Evolutionary conservation across 1,140 invertebrate genomes (phyloP), one percentile per base, ranked within the genome.

Genomic region (Halesus radiatus): DNA sequence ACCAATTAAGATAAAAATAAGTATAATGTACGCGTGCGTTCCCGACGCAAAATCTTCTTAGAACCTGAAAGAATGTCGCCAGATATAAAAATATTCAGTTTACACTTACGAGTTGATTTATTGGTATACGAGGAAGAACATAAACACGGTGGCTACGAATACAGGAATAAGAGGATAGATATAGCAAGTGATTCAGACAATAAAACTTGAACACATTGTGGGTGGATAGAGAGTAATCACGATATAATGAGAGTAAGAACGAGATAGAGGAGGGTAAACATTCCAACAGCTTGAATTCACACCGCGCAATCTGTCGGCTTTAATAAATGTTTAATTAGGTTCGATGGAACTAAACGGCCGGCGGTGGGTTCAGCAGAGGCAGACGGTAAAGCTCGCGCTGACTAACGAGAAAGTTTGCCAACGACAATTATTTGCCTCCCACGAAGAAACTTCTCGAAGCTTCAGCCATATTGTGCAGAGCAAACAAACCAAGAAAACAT

Each of bases 381-480:
- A 13, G 37, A 10, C 37, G 37, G 37, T 45, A 45, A 32, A 45
- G 10, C 37, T 45, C 0, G 37, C 37, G 15, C 60, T 64, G 60
- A 64, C 23, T 64, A 64, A 16, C 23, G 23, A 16, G 18, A 64
- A 23, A 64, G 23, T 66, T 66, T 66, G 29, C 15, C 15, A 66
- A 66, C 13, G 29, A 66, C 62, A 66, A 66, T 66, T 66, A 66
- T 66, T 66, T 66, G 62, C 62, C 29, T 32, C 29, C 62, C 60
- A 32, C 16, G 18, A 20, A 56, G 62, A 32, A 32, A 32, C n/a
- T 66, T 66, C 26, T 4, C 62, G 29, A 66, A 66, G 29, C 62
- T 66, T 32, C 26, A 15, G 62, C 20, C 62, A 37, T 66, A 32
- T 32, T 32, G 62, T 32, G 26, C 15, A 66, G 32, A 45, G 10